Base-by-base conservation (phyloP, 1,140 invertebrate species). In the Dysdera silvatica region DNA sequence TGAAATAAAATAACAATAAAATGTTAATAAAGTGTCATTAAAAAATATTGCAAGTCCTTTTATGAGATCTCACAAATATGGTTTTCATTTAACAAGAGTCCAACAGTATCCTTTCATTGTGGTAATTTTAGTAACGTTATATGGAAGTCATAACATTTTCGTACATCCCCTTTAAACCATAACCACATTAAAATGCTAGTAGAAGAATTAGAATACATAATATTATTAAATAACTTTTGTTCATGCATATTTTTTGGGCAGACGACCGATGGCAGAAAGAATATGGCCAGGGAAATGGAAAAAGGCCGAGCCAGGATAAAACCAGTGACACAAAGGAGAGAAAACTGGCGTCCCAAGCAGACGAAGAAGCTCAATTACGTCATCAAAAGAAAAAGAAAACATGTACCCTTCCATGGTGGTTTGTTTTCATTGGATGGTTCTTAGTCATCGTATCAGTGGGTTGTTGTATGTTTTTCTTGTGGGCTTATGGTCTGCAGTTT, bases 401-500 rank as follows among this genome's bases (percentile, higher is more conserved):
- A 35, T 45, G 65, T 10, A 16, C 47, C n/a, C 67, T 78, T 14
- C 78, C 78, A 0, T 78, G 76, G 76, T 77, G 73, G 69, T 75
- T 70, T 58, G 43, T 61, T 28, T 73, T 76, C 48, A 67, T 79
- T 29, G 74, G 69, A 16, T 79, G 76, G 75, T 66, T 75, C 8
- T 23, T 78, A 5, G 64, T 77, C 3, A 71, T 73, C 65, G 10
- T 72, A 7, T 66, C 72, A 0, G 72, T 73, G 2, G 56, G 71
- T 2, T 65, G 70, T 0, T 71, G 71, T 0, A 57, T 71, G 0
- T 70, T 73, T 23, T 74, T 78, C 61, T 71, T 77, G 5, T 75
- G 72, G 20, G 73, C 76, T 55, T 77, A 77, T 57, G 78, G 75
- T 26, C 74, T 78, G 47, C 68, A 61, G 56, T 79, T 79, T 69